Base-by-base conservation (phyloP, 2,113 vertebrate genomes). In the Alaudala cheleensis region DNA sequence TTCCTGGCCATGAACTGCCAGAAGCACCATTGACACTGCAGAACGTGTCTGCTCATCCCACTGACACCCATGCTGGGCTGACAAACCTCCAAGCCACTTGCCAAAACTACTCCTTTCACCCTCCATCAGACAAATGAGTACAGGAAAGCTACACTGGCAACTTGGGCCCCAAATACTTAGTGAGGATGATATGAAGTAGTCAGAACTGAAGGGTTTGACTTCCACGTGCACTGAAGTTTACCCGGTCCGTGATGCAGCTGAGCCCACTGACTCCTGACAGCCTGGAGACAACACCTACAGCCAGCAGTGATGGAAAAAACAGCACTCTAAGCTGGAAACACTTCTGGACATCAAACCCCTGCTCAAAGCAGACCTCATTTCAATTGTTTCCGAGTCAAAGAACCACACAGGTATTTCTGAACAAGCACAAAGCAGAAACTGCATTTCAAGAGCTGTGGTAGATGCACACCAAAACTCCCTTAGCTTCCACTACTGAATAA, bases 241-340 rank as follows among this genome's bases (percentile, higher is more conserved):
- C 16, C 17, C 2, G 1, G 6, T 3, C 51, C 16, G 8, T 2
- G 20, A 10, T 4, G 5, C 0, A 5, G 11, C 17, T 5, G 5
- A 66, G 28, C 22, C 24, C 49, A 17, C 45, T 5, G 19, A 61
- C 10, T 33, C 39, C 67, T 4, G 5, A 28, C 1, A 67, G 45
- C 45, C 34, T 23, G 2, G 16, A 53, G 22, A 56, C 11, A 33
- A 0, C 0, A n/a, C 44, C 37, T 25, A 29, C 20, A 53, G 22
- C 0, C 8, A 37, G 15, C 6, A 62, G 4, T 0, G 1, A 45
- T 0, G 5, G 31, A 31, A 25, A 40, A 61, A 20, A 11, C 8
- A 49, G 3, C 5, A 26, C 4, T 2, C 7, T 4, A 12, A 37
- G 14, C 0, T 12, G 14, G 24, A 45, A 78, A 47, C 23, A 65